These are phyloP conservation scores for Eidolon dupreanum DNA, from an alignment of 2,797 vertebrate species.

Conservation along the genomic window DNA sequence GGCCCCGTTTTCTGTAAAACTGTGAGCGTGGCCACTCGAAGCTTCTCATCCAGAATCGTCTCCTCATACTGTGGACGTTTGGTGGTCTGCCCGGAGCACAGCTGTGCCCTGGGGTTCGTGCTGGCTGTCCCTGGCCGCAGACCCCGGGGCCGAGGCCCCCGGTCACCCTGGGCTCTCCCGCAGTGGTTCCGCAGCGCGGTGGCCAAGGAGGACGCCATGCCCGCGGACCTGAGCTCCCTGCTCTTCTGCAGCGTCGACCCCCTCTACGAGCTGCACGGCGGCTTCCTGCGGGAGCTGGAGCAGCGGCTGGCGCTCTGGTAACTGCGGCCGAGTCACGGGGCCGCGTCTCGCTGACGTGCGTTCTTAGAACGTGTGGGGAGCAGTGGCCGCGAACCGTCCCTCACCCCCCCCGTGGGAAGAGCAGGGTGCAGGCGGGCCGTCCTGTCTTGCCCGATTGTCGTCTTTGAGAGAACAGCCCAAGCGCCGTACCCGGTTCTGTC, in stretches of 20 bases:
- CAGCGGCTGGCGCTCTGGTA: conserved; percentile 96
- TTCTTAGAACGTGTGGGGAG: neutral
- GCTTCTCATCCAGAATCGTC: neutral
- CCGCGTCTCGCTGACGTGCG: too few species aligned
- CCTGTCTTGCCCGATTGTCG: neutral
- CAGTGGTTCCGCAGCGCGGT: conserved; percentile 98
- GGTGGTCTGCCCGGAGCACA: neutral
- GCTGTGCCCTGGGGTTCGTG: too few species aligned
- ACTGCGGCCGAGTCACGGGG: too few species aligned
- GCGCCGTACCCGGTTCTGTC: neutral
- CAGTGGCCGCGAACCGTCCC: neutral
- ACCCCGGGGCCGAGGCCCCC: neutral
- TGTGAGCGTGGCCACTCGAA: neutral
- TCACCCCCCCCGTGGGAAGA: neutral
- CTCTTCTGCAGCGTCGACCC: conserved; percentile 98
- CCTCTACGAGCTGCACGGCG: conserved; percentile 95
- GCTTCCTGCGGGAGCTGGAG: conserved; percentile 95
- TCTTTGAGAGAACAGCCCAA: neutral
- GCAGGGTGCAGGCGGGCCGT: neutral
- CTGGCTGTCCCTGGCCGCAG: neutral
- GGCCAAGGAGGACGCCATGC: conserved; percentile 95
- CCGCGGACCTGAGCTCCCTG: conserved; percentile 92
- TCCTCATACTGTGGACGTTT: neutral
- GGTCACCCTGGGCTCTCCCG: neutral
- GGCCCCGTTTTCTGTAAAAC: neutral